Evolutionary conservation across 2,888 invertebrate species (phyloP), one percentile per base, ranked within the genome.

Genomic region (Zygothrica quintamaculata): DNA sequence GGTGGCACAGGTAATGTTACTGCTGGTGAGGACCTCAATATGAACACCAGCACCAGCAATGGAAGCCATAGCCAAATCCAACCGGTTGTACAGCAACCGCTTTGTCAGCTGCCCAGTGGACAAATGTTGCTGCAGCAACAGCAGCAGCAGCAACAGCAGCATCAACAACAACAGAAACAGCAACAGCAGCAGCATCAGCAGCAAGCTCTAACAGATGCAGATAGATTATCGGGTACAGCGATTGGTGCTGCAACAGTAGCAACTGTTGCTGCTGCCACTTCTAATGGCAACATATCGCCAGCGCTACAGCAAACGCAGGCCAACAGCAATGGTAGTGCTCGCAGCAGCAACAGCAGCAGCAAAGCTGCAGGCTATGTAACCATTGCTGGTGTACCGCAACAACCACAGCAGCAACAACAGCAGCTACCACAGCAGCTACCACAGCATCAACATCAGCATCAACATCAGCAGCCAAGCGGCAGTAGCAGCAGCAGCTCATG

Each of bases 241-340:
- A 7, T 44, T 58, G 22, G 51, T 29, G 18, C 64, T 26, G 11
- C 46, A n/a, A 11, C 48, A 12, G 29, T 13, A 26, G 5, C 55
- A 44, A 40, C 48, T 1, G 50, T 72, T 25, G 60, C 71, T n/a
- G 43, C 76, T 16, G 52, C 60, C 50, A 53, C 70, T 9, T 84
- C 82, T 16, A 89, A 89, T 61, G 89, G 89, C 52, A 89, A 89
- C 58, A 74, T 88, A 47, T 89, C 89, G 43, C 88, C 89, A 1
- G 78, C 84, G n/a, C 68, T 77, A 37, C 33, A 43, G 29, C 56
- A 59, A 29, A 3, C 64, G 2, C 57, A 44, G 6, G 42, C 53
- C 3, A 39, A 58, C 44, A 73, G 74, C 66, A 84, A 79, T 37
- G 77, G 79, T 52, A 70, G 67, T 22, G 69, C 65, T 5, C 43